Conservation (phyloP, 2,113 vertebrate species). For the Pan troglodytes region DNA sequence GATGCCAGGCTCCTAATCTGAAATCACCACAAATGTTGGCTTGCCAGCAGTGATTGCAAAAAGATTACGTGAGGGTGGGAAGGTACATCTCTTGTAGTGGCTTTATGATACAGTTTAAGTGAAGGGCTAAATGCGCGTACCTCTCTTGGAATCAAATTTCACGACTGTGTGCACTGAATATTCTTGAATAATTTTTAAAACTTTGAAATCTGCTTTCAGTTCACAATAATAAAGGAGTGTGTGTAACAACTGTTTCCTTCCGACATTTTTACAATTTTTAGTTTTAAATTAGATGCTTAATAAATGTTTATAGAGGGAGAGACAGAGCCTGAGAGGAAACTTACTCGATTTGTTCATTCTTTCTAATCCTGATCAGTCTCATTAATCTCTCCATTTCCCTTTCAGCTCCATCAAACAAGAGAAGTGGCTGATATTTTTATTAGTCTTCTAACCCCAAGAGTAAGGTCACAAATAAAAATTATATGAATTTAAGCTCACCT, state of each 20-base stretch:
- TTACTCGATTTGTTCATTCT: neutral
- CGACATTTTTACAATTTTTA: neutral
- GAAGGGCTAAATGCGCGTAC: neutral
- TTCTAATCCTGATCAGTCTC: neutral
- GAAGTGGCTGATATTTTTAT: neutral
- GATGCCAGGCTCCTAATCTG: neutral
- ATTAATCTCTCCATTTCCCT: neutral
- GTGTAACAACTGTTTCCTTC: neutral
- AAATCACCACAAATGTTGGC: neutral
- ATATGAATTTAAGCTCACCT: neutral
- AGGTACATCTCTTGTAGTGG: neutral
- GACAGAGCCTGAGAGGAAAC: neutral
- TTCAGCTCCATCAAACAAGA: neutral
- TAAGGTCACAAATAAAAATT: slow-evolving; percentile 30
- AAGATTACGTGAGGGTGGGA: neutral
- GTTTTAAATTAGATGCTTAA: neutral
- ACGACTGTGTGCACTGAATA: neutral
- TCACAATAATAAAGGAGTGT: neutral
- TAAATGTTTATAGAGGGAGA: neutral
- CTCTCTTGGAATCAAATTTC: neutral
- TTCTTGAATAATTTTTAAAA: neutral
- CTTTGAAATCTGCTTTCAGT: neutral
- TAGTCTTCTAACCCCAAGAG: neutral
- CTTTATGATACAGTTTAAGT: neutral
- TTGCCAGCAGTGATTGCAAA: neutral